A percentile compares a stretch with the other conserved stretches of the same genome.
These are phyloP conservation scores for Ascaphus truei DNA, from an alignment of 2,113 vertebrate genomes.

Conservation along the genomic window DNA sequence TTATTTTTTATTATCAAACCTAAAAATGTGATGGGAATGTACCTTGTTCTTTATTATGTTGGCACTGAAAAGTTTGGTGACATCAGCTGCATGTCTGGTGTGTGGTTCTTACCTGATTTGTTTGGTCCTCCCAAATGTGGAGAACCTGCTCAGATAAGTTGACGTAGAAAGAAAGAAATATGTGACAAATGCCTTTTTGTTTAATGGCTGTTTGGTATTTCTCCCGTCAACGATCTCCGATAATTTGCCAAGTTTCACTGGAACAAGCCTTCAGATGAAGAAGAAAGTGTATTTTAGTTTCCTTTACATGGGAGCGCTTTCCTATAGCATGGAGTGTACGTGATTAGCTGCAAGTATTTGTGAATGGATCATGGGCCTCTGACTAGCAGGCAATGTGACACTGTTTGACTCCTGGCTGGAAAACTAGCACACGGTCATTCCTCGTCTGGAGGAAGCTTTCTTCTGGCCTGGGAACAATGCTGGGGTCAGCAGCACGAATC, in stretches of 20 bases:
- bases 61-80: no score
- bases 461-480: slow-evolving; percentile 78
- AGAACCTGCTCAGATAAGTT: no score
- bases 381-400: slow-evolving; percentile 41
- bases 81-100: no score
- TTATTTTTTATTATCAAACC: no score
- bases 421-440: slow-evolving; percentile 44
- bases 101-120: no score
- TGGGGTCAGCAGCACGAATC: slow-evolving; percentile 71
- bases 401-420: slow-evolving; percentile 53
- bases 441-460: slow-evolving; percentile 69
- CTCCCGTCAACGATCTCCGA: background rate
- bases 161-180: no score
- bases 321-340: slow-evolving; percentile 59
- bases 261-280: background rate
- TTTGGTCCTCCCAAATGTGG: no score
- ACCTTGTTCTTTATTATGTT: no score
- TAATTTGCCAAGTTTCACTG: background rate
- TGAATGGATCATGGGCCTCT: slow-evolving; percentile 56
- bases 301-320: slow-evolving; percentile 8
- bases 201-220: background rate
- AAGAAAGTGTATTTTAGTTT: background rate
- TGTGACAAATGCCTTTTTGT: no score
- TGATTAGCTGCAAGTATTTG: slow-evolving; percentile 71
- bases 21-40: no score